Base-by-base conservation (phyloP, 2,113 vertebrate genomes). In the Hippocampus abdominalis region DNA sequence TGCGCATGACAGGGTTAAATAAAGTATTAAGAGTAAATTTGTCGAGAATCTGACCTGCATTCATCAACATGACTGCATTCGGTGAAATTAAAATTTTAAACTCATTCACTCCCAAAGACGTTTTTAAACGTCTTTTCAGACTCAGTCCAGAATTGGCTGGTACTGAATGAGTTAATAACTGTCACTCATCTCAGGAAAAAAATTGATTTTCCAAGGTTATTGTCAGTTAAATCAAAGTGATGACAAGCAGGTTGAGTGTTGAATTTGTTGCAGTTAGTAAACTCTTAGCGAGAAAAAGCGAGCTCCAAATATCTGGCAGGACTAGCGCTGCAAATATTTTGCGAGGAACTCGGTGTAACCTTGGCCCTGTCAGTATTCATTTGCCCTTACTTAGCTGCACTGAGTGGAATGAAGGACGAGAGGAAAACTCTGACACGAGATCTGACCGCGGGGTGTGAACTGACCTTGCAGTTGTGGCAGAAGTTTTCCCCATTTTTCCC, bases 391-490 rank as follows among this genome's bases (percentile, higher is more conserved):
- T 18, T 29, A 16, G 12, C 56, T 60, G 15, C 57, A 60, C 27
- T 32, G 57, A 16, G 27, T 71, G 67, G 46, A 80, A 59, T 69
- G 53, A 74, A 74, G 21, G 64, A 66, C 0, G n/a, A 76, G 66
- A 59, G 67, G 60, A 68, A 69, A 76, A 40, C 53, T 60, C 59
- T 51, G 73, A 76, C 64, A 62, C 62, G 68, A 72, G 66, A n/a
- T 42, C 11, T n/a, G 68, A 39, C 21, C 10, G 8, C 25, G 15
- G 56, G 51, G 68, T 77, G 51, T 57, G 59, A 73, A 76, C 87
- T 84, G 75, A 90, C 89, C 87, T 89, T 90, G 84, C 89, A 90
- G 76, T 36, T 39, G 72, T 90, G 80, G 75, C 89, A 90, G 84
- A 71, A 87, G 81, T 84, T 78, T 44, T 90, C 89, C 71, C 86